Evolutionary conservation across 2,797 vertebrate species (phyloP), one percentile per base, ranked within the genome.

Genomic region (Alfaro cultratus): DNA sequence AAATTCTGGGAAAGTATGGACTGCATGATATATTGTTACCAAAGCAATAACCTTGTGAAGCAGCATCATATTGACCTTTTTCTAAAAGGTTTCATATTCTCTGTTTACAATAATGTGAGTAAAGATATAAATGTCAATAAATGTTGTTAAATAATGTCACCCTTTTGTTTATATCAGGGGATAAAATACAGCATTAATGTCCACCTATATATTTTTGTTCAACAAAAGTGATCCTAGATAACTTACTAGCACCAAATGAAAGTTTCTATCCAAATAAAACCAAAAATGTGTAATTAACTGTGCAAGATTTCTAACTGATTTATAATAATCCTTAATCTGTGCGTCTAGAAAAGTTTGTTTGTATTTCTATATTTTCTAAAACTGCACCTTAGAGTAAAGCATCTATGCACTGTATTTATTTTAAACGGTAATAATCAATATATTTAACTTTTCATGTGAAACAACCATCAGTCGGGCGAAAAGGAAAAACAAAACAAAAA

Each of bases 21-120:
- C 23, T 71, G 23, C 15, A 71, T 45, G 5, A 45, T 71, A 43
- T 45, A n/a, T 71, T 71, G 23, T 45, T 71, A 71, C 39, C 68
- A 45, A 45, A 82, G 86, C 81, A 57, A 87, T 21, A 74, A 89
- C 85, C 85, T 84, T 82, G 83, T 80, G 90, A 89, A 88, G 90
- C 85, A 87, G 84, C 90, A 83, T 41, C 79, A 68, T 75, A 72
- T 80, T 83, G 46, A 83, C 74, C 83, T 81, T 74, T 77, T 88
- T 51, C 62, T 36, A 82, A 86, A 90, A 83, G 83, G 79, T 83
- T 84, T 80, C 34, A 47, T 31, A 79, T 74, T 73, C 55, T 34
- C 53, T 70, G 53, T 26, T 80, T 46, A 78, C 79, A 34, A 21
- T 73, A 31, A 81, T 70, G 80, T 75, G 62, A 79, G 36, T 41